Evolutionary conservation across 2,888 invertebrate species (phyloP), one percentile per base, ranked within the genome.

Genomic region (Aethes cnicana): DNA sequence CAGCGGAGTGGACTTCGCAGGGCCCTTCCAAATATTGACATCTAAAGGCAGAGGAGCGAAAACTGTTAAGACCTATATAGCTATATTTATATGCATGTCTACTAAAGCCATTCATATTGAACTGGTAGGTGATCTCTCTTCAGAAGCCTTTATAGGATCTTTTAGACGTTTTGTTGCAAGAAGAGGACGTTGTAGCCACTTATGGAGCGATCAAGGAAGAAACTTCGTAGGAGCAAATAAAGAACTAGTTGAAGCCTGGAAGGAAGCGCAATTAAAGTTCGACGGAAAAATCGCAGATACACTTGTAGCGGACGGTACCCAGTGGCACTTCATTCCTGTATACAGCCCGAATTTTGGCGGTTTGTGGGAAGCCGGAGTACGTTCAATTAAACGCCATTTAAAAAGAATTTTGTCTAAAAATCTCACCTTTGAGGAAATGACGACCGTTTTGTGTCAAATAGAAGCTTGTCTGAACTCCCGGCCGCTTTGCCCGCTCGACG

Each of bases 101-200:
- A 55, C 57, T 0, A 57, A 56, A 11, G 61, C 62, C 1, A 53
- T 63, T 4, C 64, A 64, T 43, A 39, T 68, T 1, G 67, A 68
- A 18, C 17, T 57, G 2, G 67, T 64, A 1, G 50, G 54, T 1
- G 57, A 58, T 7, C 53, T 68, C 0, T 52, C 58, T 16, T 56
- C 64, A 0, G 58, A 63, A 7, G 55, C 55, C 0, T 53, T 53
- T 12, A 42, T 53, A n/a, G 53, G 30, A 11, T 33, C 49, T 2
- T 54, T 41, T 14, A 14, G 8, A 11, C 12, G 49, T 11, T 53
- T 53, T 11, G 35, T 41, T 4, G 17, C 53, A 2, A 8, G 52
- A 21, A 6, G 46, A 32, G 47, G 42, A 11, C 26, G n/a, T 18
- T 47, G 53, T n/a, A 32, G 4, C 16, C 18, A 48, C 26, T 2